Evolutionary conservation across 2,113 vertebrate species (phyloP), one percentile per base, ranked within the genome.

Genomic region (Girardinichthys multiradiatus): DNA sequence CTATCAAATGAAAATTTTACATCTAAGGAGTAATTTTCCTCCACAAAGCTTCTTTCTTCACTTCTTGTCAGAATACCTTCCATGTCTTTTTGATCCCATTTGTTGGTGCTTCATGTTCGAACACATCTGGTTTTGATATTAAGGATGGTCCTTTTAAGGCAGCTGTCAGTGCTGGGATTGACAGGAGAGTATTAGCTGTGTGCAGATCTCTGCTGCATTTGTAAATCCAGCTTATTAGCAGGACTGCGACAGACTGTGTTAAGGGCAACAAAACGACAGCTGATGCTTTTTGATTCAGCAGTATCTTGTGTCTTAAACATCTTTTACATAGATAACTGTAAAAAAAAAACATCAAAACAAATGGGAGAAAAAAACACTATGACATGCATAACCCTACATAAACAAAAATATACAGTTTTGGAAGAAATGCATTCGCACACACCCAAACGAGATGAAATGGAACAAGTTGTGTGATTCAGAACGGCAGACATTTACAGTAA

Each of bases 111-210:
- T 82, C 68, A 82, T 62, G 37, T 70, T 72, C 70, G 64, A 58
- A 79, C 81, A 87, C 92, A 94, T 92, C 90, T 94, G 91, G 77
- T 81, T 68, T 63, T 90, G 81, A 91, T 91, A 89, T 93, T 86
- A 82, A 72, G 80, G 83, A 87, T 77, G 87, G 83, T 86, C 81
- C 86, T 92, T 92, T 82, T 66, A 77, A n/a, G 85, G 85, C 91
- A 93, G 91, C 89, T 93, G 88, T 92, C 91, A 82, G 85, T 57
- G 30, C 30, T 0, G 57, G 81, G 89, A 89, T 88, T 89, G 87
- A 92, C 88, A 75, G 88, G 26, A 62, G 72, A 68, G 80, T 73
- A 91, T 94, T 93, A 93, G 77, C 76, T 79, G 79, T 76, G 24
- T 33, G 66, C 87, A 82, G 79, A 82, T 87, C 77, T 89, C 75